phyloP scores from a whole-genome alignment of 2,888 invertebrate genomes.

The Tanytarsus gracilentus region DNA sequence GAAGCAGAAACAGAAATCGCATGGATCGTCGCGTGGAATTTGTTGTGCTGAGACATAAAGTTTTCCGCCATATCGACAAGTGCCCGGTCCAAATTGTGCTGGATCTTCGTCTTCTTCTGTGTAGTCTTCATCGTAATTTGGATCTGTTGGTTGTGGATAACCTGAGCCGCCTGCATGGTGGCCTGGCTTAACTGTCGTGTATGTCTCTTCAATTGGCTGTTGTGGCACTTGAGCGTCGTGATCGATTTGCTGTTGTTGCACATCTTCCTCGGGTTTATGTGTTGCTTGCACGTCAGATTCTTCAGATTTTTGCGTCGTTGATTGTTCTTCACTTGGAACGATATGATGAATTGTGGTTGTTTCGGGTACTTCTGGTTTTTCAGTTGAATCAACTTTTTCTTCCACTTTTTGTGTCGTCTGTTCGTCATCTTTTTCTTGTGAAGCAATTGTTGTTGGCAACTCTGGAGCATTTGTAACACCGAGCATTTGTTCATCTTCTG shows the following conservation, averaged over 20 bases:
- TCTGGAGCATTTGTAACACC: constrained; percentile 30
- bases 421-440: constrained; percentile 36
- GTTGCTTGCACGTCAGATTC: not conserved
- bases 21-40: constrained; percentile 88
- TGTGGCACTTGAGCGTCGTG: constrained; percentile 23
- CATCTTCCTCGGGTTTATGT: constrained; percentile 24
- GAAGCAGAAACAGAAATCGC: constrained; percentile 96
- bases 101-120: constrained; percentile 60
- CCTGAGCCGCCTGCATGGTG: constrained; percentile 7
- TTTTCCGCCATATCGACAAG: constrained; percentile 85
- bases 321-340: constrained; percentile 2
- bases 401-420: no score
- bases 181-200: not conserved
- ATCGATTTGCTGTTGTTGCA: constrained; percentile 10
- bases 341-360: constrained; percentile 1
- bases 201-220: constrained; percentile 8
- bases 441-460: constrained; percentile 33
- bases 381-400: constrained; percentile 29
- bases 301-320: constrained; percentile 15
- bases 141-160: constrained; percentile 35
- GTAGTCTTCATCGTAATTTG: constrained; percentile 54
- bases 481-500: constrained; percentile 29
- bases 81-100: constrained; percentile 73
- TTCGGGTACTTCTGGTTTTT: constrained; percentile 27
- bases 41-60: constrained; percentile 91